A percentile compares a stretch with the other conserved stretches of the same genome.
Conservation (phyloP, 1,140 invertebrate species). For the Drosophila cardini region DNA sequence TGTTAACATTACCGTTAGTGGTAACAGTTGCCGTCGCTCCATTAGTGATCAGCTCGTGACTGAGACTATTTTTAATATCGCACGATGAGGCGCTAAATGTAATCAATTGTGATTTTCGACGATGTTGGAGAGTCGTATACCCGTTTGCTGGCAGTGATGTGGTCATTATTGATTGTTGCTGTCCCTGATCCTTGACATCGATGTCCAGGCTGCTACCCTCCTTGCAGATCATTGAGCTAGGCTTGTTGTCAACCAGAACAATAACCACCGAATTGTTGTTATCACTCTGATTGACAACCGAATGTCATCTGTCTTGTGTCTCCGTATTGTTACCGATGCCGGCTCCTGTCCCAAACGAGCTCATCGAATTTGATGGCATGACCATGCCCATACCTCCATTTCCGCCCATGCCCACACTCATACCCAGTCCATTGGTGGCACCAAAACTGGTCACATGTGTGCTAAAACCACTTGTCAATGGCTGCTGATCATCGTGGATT, state of each 20-base stretch:
- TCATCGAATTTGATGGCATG: conserved; percentile 62
- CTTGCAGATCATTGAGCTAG: conserved; percentile 84
- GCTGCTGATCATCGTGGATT: conserved; percentile 76
- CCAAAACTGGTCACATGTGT: conserved; percentile 50
- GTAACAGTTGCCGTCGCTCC: background rate
- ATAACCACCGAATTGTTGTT: conserved; percentile 84
- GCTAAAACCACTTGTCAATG: conserved; percentile 71
- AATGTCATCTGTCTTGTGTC: conserved; percentile 83
- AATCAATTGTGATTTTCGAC: conserved; percentile 80
- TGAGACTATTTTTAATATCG: conserved; percentile 84
- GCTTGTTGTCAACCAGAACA: conserved; percentile 84
- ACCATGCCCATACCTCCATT: no score
- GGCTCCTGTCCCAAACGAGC: conserved; percentile 56
- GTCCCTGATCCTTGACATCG: conserved; percentile 51
- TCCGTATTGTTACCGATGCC: conserved; percentile 17
- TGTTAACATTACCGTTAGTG: background rate
- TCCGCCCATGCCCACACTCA: background rate
- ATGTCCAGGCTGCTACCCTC: conserved; percentile 77
- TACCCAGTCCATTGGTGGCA: conserved; percentile 22
- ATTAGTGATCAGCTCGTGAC: conserved; percentile 70
- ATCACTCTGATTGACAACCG: conserved; percentile 83
- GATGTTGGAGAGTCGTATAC: conserved; percentile 73
- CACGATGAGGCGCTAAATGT: conserved; percentile 80
- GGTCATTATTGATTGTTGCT: conserved; percentile 33
- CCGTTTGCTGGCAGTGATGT: conserved; percentile 47